These are phyloP conservation scores for Peromyscus melanophrys DNA, from an alignment of 2,797 vertebrate genomes.

Conservation along the genomic window DNA sequence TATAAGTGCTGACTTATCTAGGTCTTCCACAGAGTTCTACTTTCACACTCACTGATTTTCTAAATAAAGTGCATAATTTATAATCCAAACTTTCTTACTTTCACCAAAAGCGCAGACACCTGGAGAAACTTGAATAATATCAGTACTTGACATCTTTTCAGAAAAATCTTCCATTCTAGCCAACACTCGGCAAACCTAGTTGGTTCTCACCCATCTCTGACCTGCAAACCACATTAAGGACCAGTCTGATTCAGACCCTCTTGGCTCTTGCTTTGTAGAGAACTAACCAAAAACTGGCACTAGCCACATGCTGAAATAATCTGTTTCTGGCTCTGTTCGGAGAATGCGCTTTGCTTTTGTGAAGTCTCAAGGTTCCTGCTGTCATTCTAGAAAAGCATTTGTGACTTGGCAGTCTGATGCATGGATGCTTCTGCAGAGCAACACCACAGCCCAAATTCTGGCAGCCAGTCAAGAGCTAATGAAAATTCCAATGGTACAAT, in stretches of 20 bases:
- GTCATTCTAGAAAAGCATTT: slow-evolving; percentile 45
- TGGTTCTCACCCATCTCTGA: background rate
- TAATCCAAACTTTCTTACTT: slow-evolving; percentile 15
- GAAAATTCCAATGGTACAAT: slow-evolving; percentile 87
- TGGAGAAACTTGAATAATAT: slow-evolving; percentile 16
- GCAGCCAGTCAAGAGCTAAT: slow-evolving; percentile 84
- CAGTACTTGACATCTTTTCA: background rate
- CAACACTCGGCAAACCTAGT: background rate
- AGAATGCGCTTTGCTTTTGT: background rate
- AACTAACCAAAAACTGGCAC: background rate
- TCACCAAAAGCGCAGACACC: background rate
- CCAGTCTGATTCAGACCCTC: background rate
- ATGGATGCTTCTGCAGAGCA: slow-evolving; percentile 4
- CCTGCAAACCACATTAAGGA: background rate
- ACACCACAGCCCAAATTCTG: slow-evolving; percentile 66
- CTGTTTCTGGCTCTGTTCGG: slow-evolving; percentile 34
- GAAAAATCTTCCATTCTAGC: background rate
- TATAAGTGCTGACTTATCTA: background rate
- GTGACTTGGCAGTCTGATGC: slow-evolving; percentile 55
- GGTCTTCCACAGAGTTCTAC: background rate
- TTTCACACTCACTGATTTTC: background rate
- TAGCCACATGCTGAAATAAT: background rate
- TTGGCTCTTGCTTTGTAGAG: background rate
- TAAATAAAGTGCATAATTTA: slow-evolving; percentile 41
- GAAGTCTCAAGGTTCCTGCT: slow-evolving; percentile 34